Base-by-base conservation (phyloP, 64 coral and sea anemone genomes). In the Montipora cactus region DNA sequence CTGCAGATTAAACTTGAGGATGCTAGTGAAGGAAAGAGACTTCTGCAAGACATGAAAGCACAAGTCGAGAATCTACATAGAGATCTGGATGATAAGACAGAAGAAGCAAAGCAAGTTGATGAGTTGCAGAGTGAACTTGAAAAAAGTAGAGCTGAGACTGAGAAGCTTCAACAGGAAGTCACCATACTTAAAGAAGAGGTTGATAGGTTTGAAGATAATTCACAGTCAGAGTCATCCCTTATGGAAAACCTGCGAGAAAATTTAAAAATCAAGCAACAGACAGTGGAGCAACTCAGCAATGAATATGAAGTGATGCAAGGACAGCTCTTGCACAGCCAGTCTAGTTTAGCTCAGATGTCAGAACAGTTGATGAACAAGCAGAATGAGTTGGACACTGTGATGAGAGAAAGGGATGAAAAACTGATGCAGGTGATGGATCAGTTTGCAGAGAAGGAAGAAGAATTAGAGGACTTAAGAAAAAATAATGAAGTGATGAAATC, bases 211-310 rank as follows among this genome's bases (percentile, higher is more conserved):
- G 96, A 97, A 71, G 96, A 97, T 19, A 97, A 92, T 91, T 97
- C 96, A 4, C 93, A 92, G 59, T 95, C 96, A 11, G 96, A 97
- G 71, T 92, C 93, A 46, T 97, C 96, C 6, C n/a, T 89, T 16
- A 79, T 97, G 84, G 96, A 97, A 89, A 97, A 97, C 71, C 71
- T 97, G 19, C 87, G 81, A 50, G 88, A 94, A 89, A 94, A 94
- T 55, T 52, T 97, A 25, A 94, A 97, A 86, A 72, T 93, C 21
- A 97, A 95, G 59, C 92, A 92, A 80, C 84, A 95, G 45, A 97
- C 96, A 20, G 84, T 97, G 19, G 81, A 66, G n/a, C 89, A 93
- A 74, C 81, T 97, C 15, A 83, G 94, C 85, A 92, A 76, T 66
- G 96, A 97, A 58, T 95, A 95, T 46, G 89, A 97, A 67, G 77